Base-by-base conservation (phyloP, 1,140 invertebrate genomes). In the Oppia nitens region DNA sequence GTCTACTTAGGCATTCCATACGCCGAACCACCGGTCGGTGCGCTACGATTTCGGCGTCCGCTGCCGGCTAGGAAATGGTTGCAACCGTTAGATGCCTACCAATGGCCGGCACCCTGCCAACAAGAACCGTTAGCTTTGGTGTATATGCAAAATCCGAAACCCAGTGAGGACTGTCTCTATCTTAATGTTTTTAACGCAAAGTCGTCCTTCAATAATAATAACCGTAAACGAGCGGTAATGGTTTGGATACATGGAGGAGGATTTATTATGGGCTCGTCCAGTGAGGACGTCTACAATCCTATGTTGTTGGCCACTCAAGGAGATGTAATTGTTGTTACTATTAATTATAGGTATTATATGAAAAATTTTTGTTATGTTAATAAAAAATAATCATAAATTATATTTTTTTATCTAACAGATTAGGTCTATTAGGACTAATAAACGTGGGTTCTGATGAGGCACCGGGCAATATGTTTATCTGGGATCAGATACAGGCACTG, bases 281-380 rank as follows among this genome's bases (percentile, higher is more conserved):
- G 21, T 14, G 40, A 47, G 49, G 23, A 50, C 11, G 28, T 54
- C 25, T 64, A 60, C 29, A 55, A 90, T 71, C 86, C 84, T 0
- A 82, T 86, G 65, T 83, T 88, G 62, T 80, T 91, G 76, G 83
- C 85, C 21, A 81, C 82, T 11, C 79, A 79, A 21, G 83, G 82
- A 71, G 73, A 75, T 55, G 66, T 78, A 23, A 70, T 78, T 21
- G 72, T 78, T 0, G 72, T 79, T 27, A 76, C 74, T 2, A 68
- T 77, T 14, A 78, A 78, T 64, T 79, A 78, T 64, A 67, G 77
- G n/a, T 17, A 57, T 17, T 28, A 23, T 21, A 3, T 21, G 23
- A 48, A 57, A 6, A 55, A 55, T 32, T 60, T 61, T 48, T 29
- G 62, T 1, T 54, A 53, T 55, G 17, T 50, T 6, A 57, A 50